phyloP scores from a whole-genome alignment of 2,797 vertebrate species.

The Lophius americanus region DNA sequence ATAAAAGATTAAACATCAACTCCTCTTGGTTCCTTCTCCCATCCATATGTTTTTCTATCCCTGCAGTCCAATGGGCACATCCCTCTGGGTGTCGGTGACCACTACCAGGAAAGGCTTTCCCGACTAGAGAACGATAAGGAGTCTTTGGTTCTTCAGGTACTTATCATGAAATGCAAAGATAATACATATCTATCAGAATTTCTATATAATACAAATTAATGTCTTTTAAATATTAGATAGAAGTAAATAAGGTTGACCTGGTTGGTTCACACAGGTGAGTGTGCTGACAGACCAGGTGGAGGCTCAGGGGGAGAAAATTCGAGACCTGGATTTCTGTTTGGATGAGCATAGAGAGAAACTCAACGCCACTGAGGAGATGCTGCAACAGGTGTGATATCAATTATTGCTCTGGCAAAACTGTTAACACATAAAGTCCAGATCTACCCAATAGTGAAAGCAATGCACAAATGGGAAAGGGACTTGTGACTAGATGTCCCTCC shows the following conservation, averaged over 20 bases:
- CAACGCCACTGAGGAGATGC: constrained; percentile 95
- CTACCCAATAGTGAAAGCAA: not conserved
- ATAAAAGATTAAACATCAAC: too few species aligned
- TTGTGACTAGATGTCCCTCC: not conserved
- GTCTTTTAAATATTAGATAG: not conserved
- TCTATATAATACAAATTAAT: too few species aligned
- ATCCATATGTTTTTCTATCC: constrained; percentile 1
- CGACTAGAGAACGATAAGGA: constrained; percentile 96
- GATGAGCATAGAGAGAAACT: constrained; percentile 97
- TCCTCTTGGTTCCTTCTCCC: too few species aligned
- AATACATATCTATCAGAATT: not conserved
- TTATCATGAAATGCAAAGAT: not conserved
- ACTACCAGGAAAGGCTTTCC: constrained; percentile 94
- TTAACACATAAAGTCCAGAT: not conserved
- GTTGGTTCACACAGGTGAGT: constrained; percentile 85
- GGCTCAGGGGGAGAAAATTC: constrained; percentile 97
- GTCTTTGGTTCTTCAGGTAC: constrained; percentile 95
- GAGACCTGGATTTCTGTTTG: constrained; percentile 94
- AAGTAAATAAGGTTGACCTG: not conserved
- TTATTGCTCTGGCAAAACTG: not conserved
- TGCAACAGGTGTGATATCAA: constrained; percentile 88
- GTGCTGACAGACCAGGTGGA: constrained; percentile 98
- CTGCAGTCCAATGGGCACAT: constrained; percentile 93
- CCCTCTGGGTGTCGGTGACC: constrained; percentile 87
- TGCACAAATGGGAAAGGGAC: not conserved